Base-by-base conservation (phyloP, 2,888 invertebrate genomes). In the Stegophylla sp. region DNA sequence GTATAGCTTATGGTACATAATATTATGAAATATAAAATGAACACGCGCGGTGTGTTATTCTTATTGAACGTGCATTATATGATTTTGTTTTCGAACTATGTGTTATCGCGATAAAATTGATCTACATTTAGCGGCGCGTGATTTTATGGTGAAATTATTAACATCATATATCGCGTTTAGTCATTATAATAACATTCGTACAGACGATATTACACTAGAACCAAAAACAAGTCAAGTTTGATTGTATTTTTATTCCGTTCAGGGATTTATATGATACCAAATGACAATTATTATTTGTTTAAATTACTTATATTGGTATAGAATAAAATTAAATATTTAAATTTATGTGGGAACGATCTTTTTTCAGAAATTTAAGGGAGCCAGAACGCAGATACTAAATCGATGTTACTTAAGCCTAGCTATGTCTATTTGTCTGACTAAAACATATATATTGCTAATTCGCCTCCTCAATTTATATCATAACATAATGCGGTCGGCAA, bases 41-140 rank as follows among this genome's bases (percentile, higher is more conserved):
- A 51, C 4, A 51, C 15, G 17, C 4, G 17, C 1, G 17, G 17
- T 4, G 15, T 71, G 48, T 56, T 71, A 23, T 41, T 71, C 34
- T 34, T 34, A 34, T 34, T 34, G 4, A 34, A 7, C 3, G 34
- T 34, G 3, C 7, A 34, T 56, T 53, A 12, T 23, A 56, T 56
- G 23, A 56, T 56, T 23, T 23, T 23, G 20, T 73, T 72, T 63
- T 74, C 48, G 34, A 34, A 15, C 28, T 28, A 45, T 74, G 63
- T 48, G 34, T 20, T 63, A 63, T 48, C 17, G 48, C 48, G 74
- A 74, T 74, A 74, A 74, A 74, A 34, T 61, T 74, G 61, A 74
- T 63, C 48, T 74, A 63, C 20, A 48, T n/a, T n/a, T n/a, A 63
- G 15, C 48, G 48, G 48, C 63, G 34, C 63, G 74, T 63, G 61